A percentile compares a stretch with the other conserved stretches of the same genome.
phyloP scores from a whole-genome alignment of 2,113 vertebrate genomes.

The Dicrurus megarhynchus region DNA sequence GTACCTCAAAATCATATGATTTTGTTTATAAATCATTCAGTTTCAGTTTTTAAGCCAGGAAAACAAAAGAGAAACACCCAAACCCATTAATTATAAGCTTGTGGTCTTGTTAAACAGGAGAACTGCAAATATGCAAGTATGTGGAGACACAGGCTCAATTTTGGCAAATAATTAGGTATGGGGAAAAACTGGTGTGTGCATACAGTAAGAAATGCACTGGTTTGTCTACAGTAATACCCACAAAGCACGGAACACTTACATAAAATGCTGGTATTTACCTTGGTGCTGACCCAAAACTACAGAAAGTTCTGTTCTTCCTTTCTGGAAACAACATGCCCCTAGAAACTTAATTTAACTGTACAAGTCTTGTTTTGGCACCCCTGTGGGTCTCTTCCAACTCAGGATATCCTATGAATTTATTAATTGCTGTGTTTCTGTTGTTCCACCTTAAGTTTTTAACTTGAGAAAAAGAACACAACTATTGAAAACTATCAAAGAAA shows the following conservation, averaged over 20 bases:
- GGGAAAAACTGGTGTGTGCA: neutral
- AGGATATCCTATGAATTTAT: neutral
- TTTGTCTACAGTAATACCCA: neutral
- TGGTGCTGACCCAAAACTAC: conserved; percentile 4
- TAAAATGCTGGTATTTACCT: conserved; percentile 12
- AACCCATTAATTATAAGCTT: neutral
- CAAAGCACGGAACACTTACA: neutral
- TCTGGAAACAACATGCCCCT: neutral
- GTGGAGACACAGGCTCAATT: neutral
- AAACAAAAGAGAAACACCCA: neutral
- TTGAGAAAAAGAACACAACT: neutral
- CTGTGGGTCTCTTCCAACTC: neutral
- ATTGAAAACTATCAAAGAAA: neutral
- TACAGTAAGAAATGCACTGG: neutral
- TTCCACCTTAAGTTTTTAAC: neutral
- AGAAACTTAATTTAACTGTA: neutral
- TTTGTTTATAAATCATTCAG: neutral
- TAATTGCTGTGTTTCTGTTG: neutral
- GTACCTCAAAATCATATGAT: neutral
- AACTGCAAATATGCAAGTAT: neutral
- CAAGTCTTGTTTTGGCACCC: neutral
- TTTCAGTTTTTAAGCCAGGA: neutral
- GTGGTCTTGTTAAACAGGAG: neutral
- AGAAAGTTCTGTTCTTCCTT: neutral
- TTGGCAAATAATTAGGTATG: neutral